Conservation (phyloP, 2,888 invertebrate genomes). For the Myopa tessellatipennis region DNA sequence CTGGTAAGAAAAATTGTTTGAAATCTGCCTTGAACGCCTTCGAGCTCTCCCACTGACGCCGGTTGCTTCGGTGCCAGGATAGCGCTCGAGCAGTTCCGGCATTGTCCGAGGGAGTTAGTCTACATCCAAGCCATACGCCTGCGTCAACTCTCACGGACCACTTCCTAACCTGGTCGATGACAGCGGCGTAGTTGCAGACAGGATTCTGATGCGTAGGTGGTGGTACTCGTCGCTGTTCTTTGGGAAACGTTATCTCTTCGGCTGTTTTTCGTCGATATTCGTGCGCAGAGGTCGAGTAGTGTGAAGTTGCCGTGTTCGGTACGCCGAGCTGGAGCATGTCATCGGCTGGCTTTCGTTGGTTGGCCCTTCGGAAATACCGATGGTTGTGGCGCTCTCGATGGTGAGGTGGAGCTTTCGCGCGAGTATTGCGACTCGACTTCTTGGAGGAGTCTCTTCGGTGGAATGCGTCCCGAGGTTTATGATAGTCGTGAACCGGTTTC, state of each 20-base stretch:
- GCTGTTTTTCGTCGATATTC: no score
- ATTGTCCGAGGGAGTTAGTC: slow-evolving; percentile 15
- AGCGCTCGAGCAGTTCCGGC: slow-evolving; percentile 22
- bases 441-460: no score
- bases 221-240: no score
- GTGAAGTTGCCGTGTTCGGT: no score
- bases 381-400: no score
- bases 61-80: slow-evolving; percentile 24
- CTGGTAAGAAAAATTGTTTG: slow-evolving; percentile 12
- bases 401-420: not conserved
- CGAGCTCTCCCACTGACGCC: slow-evolving; percentile 9
- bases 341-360: no score
- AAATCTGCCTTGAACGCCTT: slow-evolving; percentile 4
- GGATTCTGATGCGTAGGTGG: no score
- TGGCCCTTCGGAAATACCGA: no score
- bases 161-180: slow-evolving; percentile 17
- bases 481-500: not conserved
- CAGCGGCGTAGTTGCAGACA: not conserved
- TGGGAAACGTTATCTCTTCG: not conserved
- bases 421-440: no score
- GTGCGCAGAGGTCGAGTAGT: no score
- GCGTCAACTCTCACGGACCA: slow-evolving; percentile 21
- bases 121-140: not conserved
- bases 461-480: not conserved
- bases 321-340: no score